Percentiles rank a stretch among this genome's conserved stretches.
These are phyloP conservation scores for Paratrypauchen microcephalus DNA, from an alignment of 2,797 vertebrate species.

Conservation along the genomic window DNA sequence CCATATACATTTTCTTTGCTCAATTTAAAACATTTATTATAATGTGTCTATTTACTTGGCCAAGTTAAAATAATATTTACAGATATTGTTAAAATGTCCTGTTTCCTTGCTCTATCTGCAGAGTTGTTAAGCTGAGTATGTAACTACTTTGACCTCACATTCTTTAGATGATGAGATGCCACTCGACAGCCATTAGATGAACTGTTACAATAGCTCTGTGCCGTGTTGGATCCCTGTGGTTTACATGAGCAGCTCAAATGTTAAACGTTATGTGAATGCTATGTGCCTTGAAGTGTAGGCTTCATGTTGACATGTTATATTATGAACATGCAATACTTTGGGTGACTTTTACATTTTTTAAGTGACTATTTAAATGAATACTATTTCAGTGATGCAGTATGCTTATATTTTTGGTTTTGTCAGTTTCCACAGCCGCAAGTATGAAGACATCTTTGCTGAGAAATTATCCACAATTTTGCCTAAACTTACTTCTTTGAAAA, in stretches of 20 bases:
- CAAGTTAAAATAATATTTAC: not conserved
- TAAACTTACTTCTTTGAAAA: constrained; percentile 75
- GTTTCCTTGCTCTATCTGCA: not conserved
- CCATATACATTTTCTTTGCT: not conserved
- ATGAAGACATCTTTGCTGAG: constrained; percentile 82
- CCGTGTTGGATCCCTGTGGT: not conserved
- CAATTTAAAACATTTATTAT: not conserved
- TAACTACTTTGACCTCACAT: constrained; percentile 24
- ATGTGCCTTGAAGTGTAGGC: not conserved
- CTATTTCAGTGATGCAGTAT: not conserved
- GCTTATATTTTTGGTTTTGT: constrained; percentile 3
- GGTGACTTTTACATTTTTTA: not conserved
- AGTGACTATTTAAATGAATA: not conserved
- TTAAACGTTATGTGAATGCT: not conserved
- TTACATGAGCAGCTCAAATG: not conserved
- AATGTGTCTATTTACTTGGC: not conserved
- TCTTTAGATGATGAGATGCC: constrained; percentile 21
- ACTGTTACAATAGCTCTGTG: not conserved
- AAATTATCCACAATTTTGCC: constrained; percentile 78
- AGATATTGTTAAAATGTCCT: not conserved
- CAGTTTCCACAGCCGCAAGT: constrained; percentile 88
- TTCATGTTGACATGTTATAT: not conserved
- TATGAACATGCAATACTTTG: not conserved
- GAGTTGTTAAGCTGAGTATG: not conserved
- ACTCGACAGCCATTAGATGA: not conserved